These are phyloP conservation scores for Castor canadensis DNA, from an alignment of 2,113 vertebrate genomes.

Conservation along the genomic window DNA sequence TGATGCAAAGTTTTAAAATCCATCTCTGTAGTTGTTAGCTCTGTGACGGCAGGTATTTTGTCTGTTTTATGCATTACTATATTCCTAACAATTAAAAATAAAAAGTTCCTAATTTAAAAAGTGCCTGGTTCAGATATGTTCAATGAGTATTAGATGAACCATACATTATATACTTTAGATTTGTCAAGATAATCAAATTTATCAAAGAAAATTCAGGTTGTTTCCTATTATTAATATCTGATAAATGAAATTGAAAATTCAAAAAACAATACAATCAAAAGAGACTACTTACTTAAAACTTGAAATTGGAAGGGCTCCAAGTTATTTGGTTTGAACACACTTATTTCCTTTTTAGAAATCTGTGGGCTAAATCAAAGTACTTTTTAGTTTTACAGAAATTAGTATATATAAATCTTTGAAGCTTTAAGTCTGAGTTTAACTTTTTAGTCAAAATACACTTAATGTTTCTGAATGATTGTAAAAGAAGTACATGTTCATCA, in stretches of 20 bases:
- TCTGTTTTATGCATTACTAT: neutral
- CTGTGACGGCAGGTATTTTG: neutral
- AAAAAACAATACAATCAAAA: neutral
- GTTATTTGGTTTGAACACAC: neutral
- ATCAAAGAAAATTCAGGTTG: slow-evolving; percentile 1
- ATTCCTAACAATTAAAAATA: neutral
- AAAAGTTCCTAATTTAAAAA: too few species aligned
- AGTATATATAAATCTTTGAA: neutral
- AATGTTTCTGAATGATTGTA: slow-evolving; percentile 2
- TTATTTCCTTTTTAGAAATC: neutral
- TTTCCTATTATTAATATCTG: neutral
- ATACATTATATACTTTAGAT: neutral
- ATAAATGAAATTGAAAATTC: slow-evolving; percentile 21
- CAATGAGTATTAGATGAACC: slow-evolving; percentile 3
- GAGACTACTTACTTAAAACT: neutral
- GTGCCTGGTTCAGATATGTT: neutral
- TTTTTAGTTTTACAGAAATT: slow-evolving; percentile 26
- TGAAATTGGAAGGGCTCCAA: neutral
- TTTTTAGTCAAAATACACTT: slow-evolving; percentile 2
- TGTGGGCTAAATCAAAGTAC: neutral
- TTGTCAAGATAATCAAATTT: slow-evolving; percentile 21
- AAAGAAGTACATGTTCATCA: neutral
- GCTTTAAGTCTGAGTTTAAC: neutral
- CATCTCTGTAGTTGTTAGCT: slow-evolving; percentile 9
- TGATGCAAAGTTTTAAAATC: neutral